phyloP scores from a whole-genome alignment of 2,113 vertebrate genomes.

The Megatriorchis doriae region DNA sequence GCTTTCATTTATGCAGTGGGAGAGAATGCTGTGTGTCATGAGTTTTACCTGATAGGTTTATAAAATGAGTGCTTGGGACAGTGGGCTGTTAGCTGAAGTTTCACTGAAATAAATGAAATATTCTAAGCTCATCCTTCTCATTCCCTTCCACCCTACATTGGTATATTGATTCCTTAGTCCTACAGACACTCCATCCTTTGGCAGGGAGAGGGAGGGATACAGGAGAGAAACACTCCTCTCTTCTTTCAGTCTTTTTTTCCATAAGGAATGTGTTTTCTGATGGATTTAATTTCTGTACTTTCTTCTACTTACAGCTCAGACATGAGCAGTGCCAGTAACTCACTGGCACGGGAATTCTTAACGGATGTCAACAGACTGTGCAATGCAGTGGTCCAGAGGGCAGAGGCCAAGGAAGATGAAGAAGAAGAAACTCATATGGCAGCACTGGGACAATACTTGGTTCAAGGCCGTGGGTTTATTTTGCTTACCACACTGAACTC shows the following conservation, averaged over 20 bases:
- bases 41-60: not conserved
- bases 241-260: not conserved
- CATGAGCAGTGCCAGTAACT: constrained; percentile 97
- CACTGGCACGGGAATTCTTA: constrained; percentile 94
- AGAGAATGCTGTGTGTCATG: not conserved
- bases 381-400: constrained; percentile 89
- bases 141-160: not conserved
- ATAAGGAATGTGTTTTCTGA: not conserved
- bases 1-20: not conserved
- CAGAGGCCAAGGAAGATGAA: constrained; percentile 86
- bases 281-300: not conserved
- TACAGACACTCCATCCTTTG: not conserved
- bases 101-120: not conserved
- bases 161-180: not conserved
- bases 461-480: constrained; percentile 88
- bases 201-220: too few species aligned
- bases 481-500: constrained; percentile 89
- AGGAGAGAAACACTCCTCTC: not conserved
- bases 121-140: not conserved
- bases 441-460: constrained; percentile 90
- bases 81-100: not conserved
- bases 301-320: constrained; percentile 79
- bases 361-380: constrained; percentile 94
- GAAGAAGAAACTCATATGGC: constrained; percentile 96
- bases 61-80: not conserved